Evolutionary conservation across 2,888 invertebrate genomes (phyloP).

Genomic region (Lamproptera curius): DNA sequence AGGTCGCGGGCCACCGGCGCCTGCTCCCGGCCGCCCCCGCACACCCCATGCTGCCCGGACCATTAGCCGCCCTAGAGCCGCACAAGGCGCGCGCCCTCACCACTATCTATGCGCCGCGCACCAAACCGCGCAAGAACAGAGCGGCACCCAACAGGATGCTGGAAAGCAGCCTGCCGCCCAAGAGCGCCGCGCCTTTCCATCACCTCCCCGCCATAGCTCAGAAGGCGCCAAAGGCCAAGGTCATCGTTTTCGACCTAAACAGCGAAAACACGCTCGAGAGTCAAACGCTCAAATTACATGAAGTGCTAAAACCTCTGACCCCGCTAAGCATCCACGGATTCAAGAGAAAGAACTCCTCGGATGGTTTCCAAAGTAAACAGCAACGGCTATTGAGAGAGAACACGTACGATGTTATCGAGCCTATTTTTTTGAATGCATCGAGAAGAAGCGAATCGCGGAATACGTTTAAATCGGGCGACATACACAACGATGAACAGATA

Average conservation of each 20-base stretch:
- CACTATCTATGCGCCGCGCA: conserved; percentile 69
- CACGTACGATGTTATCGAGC: conserved; percentile 68
- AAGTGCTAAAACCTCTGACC: conserved; percentile 63
- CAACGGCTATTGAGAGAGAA: conserved; percentile 64
- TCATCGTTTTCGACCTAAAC: conserved; percentile 61
- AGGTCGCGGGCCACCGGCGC: conserved; percentile 58
- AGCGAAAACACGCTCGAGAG: conserved; percentile 37
- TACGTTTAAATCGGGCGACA: conserved; percentile 21
- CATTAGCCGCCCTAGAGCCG: conserved; percentile 63
- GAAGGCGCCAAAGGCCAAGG: conserved; percentile 56
- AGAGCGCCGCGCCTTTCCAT: conserved; percentile 60
- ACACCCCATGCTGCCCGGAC: conserved; percentile 62
- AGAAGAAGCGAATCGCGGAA: conserved; percentile 33
- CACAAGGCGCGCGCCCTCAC: conserved; percentile 65
- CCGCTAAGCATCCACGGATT: conserved; percentile 56
- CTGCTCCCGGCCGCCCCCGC: conserved; percentile 51
- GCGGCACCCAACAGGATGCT: conserved; percentile 67
- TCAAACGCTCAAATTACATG: conserved; percentile 45
- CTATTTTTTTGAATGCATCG: conserved; percentile 49
- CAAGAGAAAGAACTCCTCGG: conserved; percentile 43
- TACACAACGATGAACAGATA: conserved; percentile 30
- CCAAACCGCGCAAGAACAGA: conserved; percentile 56
- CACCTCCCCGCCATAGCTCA: conserved; percentile 71
- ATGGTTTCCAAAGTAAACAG: conserved; percentile 43
- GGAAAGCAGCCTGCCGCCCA: conserved; percentile 55